Evolutionary conservation across 1,140 invertebrate species (phyloP), one percentile per base, ranked within the genome.

Genomic region (Sycophila sp.): DNA sequence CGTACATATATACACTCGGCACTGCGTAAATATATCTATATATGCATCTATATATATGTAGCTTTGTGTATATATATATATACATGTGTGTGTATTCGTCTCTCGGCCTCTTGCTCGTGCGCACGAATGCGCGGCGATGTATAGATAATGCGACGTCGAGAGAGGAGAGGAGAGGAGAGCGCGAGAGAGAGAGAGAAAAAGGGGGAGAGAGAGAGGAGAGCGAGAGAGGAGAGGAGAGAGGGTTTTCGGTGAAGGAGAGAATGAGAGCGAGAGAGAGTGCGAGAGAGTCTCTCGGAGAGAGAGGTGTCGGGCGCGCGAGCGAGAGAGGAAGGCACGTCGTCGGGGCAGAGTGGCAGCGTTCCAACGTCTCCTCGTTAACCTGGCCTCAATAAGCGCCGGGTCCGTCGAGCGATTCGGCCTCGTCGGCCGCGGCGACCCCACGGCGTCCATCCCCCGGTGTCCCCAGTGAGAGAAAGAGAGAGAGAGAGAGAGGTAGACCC

Each of bases 291-390:
- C 17, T 38, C n/a, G 22, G 62, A 36, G 47, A 15, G 69, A 73
- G 62, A 68, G 63, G 55, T n/a, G n/a, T n/a, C n/a, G n/a, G n/a
- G n/a, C n/a, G n/a, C n/a, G n/a, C n/a, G 36, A 59, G 45, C 64
- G 56, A 71, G 60, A 59, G 56, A 58, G n/a, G 62, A 32, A 19
- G 22, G 47, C 7, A 51, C 42, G 42, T 68, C n/a, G 67, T 60
- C 60, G 68, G 13, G 17, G n/a, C n/a, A n/a, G 45, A 51, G 32
- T 15, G 55, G 68, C 49, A 65, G 34, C 30, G 69, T 38, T 55
- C 56, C 72, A 62, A 64, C 60, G 59, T 51, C 45, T 47, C 64
- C 34, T 38, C 26, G 22, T 38, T 38, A 62, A 62, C 38, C 36
- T 62, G 40, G 40, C 34, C 59, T 17, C 22, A 42, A 40, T 45